These are phyloP conservation scores for Phycodurus eques DNA, from an alignment of 2,113 vertebrate species.

Conservation along the genomic window DNA sequence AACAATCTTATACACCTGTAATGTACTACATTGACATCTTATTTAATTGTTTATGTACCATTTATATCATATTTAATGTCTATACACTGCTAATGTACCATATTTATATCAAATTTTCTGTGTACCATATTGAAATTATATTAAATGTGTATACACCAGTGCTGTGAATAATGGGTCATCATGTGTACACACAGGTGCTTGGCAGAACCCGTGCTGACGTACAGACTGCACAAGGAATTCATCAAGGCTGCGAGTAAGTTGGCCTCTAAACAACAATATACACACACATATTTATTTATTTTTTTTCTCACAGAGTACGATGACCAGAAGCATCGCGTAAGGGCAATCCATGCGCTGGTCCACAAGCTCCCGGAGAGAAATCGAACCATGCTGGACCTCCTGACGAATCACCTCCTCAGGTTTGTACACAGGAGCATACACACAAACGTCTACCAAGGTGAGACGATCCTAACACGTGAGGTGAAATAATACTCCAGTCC, in stretches of 20 bases:
- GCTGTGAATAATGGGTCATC: constrained; percentile 1
- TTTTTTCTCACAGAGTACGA: constrained; percentile 82
- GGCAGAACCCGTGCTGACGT: constrained; percentile 93
- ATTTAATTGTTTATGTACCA: not conserved
- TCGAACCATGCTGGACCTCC: constrained; percentile 91
- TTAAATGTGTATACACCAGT: no score
- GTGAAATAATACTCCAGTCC: not conserved
- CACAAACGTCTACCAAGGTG: constrained; percentile 1
- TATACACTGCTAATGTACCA: no score
- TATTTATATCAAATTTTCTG: no score
- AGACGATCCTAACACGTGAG: not conserved
- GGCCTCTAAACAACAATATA: not conserved
- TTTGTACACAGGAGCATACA: constrained; percentile 57
- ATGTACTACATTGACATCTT: no score
- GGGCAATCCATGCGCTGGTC: constrained; percentile 91
- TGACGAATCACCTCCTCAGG: constrained; percentile 90
- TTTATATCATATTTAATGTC: not conserved
- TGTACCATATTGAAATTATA: not conserved
- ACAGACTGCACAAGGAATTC: constrained; percentile 95
- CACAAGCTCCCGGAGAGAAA: constrained; percentile 94
- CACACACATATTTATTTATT: not conserved
- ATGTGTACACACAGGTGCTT: constrained; percentile 79
- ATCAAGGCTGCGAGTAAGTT: constrained; percentile 96
- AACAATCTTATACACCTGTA: no score
- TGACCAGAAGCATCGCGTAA: constrained; percentile 92